Evolutionary conservation across 2,797 vertebrate species (phyloP).

Genomic region (Taeniopygia guttata): DNA sequence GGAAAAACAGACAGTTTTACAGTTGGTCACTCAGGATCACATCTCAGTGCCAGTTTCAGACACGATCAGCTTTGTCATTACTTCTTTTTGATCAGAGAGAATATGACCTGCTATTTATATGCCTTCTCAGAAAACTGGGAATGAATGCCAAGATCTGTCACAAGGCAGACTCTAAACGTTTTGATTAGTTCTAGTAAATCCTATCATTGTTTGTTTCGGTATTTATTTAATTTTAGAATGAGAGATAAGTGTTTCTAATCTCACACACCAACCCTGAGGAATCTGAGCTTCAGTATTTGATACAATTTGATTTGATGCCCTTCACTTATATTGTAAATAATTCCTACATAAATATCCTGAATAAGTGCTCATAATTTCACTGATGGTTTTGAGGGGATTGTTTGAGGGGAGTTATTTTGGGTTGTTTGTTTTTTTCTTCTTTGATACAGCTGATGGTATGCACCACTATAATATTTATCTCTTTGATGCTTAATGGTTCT

Average conservation of each 20-base stretch:
- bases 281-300: not conserved
- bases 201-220: not conserved
- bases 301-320: not conserved
- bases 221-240: not conserved
- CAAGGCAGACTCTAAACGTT: not conserved
- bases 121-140: not conserved
- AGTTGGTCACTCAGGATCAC: not conserved
- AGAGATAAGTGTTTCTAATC: not conserved
- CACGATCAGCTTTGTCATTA: not conserved
- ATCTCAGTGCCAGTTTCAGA: not conserved
- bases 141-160: not conserved
- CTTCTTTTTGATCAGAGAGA: not conserved
- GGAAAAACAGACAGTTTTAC: not conserved
- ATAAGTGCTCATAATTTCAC: not conserved
- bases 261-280: not conserved
- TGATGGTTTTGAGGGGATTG: not conserved
- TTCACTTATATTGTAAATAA: not conserved
- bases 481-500: not conserved
- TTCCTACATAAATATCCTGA: not conserved
- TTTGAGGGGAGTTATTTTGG: fast-evolving
- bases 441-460: not conserved
- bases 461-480: not conserved
- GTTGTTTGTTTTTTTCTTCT: not conserved
- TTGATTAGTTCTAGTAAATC: not conserved
- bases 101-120: not conserved